These are phyloP conservation scores for Cebus imitator DNA, from an alignment of 2,113 vertebrate genomes.

Conservation along the genomic window DNA sequence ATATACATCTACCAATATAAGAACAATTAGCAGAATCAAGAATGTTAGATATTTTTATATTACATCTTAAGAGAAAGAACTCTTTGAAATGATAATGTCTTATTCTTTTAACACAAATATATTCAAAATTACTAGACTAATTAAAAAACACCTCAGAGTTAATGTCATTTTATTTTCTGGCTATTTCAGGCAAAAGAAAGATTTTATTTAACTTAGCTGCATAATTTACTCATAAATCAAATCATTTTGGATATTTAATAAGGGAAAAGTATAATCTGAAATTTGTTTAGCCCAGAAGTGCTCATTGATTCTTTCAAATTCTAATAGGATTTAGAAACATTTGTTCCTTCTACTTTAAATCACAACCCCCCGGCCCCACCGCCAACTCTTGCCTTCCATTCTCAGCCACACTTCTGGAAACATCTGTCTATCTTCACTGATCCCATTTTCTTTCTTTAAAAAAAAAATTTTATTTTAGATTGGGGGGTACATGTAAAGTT, in stretches of 20 bases:
- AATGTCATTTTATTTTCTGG: not conserved
- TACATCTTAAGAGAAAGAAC: constrained; percentile 64
- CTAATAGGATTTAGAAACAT: not conserved
- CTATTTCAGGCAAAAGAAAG: not conserved
- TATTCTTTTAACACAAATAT: constrained; percentile 73
- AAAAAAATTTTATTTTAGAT: no score
- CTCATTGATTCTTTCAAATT: not conserved
- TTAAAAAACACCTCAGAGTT: constrained; percentile 36
- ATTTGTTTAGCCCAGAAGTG: not conserved
- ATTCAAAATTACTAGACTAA: constrained; percentile 69
- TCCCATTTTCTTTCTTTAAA: not conserved
- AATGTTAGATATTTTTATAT: constrained; percentile 74
- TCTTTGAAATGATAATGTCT: constrained; percentile 72
- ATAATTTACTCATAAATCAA: not conserved
- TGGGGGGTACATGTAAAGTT: no score
- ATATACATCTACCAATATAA: not conserved
- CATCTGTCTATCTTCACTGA: not conserved
- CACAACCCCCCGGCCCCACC: not conserved
- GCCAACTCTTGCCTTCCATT: not conserved
- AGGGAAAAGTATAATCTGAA: not conserved
- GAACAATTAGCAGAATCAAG: constrained; percentile 63
- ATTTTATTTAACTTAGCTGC: not conserved
- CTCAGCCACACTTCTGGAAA: not conserved
- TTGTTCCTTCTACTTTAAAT: not conserved
- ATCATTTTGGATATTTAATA: not conserved